These are phyloP conservation scores for Sarcophaga caerulescens DNA, from an alignment of 2,888 invertebrate genomes.

Conservation along the genomic window DNA sequence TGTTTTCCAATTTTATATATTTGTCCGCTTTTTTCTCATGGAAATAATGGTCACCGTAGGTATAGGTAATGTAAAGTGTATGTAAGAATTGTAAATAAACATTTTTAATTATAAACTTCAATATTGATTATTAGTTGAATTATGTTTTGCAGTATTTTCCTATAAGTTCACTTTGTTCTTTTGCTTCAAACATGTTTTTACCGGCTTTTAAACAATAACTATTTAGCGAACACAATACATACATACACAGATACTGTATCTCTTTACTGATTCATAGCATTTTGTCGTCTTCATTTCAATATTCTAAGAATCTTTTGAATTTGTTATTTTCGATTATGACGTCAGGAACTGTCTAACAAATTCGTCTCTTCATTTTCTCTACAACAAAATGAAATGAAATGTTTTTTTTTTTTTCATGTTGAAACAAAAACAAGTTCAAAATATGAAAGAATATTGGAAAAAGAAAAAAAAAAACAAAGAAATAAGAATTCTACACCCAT, in stretches of 20 bases:
- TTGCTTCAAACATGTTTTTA: neutral
- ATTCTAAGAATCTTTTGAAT: constrained; percentile 53
- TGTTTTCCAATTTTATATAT: no score
- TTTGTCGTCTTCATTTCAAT: neutral
- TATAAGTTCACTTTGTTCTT: no score
- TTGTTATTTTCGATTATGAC: constrained; percentile 75
- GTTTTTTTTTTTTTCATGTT: constrained; percentile 70
- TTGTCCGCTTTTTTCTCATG: no score
- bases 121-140: neutral
- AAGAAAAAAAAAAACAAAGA: no score
- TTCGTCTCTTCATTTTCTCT: constrained; percentile 27
- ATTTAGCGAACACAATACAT: no score
- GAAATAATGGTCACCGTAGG: no score
- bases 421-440: constrained; percentile 56
- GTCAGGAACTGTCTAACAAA: constrained; percentile 67
- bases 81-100: no score
- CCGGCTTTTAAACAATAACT: neutral
- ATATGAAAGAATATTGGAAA: neutral
- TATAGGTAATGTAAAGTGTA: no score
- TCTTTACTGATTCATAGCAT: neutral
- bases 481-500: constrained; percentile 13
- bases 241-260: neutral
- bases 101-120: neutral
- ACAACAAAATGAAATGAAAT: constrained; percentile 31
- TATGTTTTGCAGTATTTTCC: no score